Conservation (phyloP, 2,113 vertebrate genomes). For the Pteronura brasiliensis region DNA sequence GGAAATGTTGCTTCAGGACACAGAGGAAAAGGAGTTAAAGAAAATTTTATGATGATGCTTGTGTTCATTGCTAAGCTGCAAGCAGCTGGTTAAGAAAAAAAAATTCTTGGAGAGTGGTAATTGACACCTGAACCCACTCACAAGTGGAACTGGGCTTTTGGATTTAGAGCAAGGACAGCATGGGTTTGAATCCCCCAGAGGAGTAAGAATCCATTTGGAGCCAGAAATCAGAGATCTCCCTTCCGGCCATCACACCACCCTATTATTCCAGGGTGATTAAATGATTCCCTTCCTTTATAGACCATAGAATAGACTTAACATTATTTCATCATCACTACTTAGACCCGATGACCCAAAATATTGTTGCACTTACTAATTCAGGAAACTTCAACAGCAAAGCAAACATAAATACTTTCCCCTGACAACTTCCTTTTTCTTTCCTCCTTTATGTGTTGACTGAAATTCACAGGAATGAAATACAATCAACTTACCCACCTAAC, state of each 20-base stretch:
- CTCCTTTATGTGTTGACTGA: not conserved
- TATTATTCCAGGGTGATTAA: not conserved
- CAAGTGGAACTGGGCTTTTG: not conserved
- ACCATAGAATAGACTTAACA: not conserved
- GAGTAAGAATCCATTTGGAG: not conserved
- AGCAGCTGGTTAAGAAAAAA: not conserved
- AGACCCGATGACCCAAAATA: not conserved
- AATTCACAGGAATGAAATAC: not conserved
- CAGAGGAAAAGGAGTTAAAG: not conserved
- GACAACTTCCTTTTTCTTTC: not conserved
- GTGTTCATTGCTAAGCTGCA: not conserved
- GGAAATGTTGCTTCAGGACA: not conserved
- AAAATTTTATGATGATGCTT: not conserved
- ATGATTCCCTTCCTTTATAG: not conserved
- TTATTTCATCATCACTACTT: not conserved
- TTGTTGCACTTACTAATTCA: not conserved
- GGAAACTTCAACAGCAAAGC: not conserved
- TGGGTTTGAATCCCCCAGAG: not conserved
- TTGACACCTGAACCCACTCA: not conserved
- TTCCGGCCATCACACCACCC: not conserved
- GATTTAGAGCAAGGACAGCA: not conserved
- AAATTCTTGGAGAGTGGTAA: not conserved
- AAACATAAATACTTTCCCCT: not conserved
- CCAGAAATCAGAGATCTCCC: slow-evolving; percentile 30
- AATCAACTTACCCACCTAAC: not conserved